A percentile compares a stretch with the other conserved stretches of the same genome.
These are phyloP conservation scores for Girardinus metallicus DNA, from an alignment of 2,797 vertebrate genomes.

Conservation along the genomic window DNA sequence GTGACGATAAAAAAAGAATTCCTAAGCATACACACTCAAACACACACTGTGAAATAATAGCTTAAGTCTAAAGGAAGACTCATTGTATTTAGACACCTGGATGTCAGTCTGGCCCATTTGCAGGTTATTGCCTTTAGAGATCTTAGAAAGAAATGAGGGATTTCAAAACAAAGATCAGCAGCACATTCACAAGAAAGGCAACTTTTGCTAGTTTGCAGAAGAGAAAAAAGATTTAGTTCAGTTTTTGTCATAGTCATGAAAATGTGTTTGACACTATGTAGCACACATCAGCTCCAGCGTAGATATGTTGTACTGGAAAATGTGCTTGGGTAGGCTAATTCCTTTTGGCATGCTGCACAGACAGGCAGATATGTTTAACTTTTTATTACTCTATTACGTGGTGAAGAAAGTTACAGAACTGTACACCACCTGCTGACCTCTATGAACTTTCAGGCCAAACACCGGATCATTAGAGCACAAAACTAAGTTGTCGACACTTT, in stretches of 20 bases:
- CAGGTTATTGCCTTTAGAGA: constrained; percentile 37
- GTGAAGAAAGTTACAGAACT: background rate
- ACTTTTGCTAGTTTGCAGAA: background rate
- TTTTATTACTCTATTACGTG: background rate
- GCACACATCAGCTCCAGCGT: background rate
- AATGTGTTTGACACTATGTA: background rate
- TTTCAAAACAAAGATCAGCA: background rate
- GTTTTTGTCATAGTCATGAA: background rate
- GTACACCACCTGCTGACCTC: background rate
- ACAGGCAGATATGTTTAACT: background rate
- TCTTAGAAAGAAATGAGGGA: background rate
- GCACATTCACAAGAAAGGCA: background rate
- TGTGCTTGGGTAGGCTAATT: background rate
- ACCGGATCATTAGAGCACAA: background rate
- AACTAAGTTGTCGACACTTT: background rate
- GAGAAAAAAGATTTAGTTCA: background rate
- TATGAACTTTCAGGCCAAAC: constrained; percentile 4
- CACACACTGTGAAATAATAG: constrained; percentile 5
- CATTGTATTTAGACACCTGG: background rate
- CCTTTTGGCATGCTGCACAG: background rate
- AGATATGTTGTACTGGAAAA: background rate
- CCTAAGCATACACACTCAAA: background rate
- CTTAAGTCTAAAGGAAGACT: background rate
- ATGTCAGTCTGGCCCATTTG: background rate
- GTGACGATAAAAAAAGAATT: background rate